phyloP scores from a whole-genome alignment of 2,888 invertebrate genomes.

The Limenitis camilla region DNA sequence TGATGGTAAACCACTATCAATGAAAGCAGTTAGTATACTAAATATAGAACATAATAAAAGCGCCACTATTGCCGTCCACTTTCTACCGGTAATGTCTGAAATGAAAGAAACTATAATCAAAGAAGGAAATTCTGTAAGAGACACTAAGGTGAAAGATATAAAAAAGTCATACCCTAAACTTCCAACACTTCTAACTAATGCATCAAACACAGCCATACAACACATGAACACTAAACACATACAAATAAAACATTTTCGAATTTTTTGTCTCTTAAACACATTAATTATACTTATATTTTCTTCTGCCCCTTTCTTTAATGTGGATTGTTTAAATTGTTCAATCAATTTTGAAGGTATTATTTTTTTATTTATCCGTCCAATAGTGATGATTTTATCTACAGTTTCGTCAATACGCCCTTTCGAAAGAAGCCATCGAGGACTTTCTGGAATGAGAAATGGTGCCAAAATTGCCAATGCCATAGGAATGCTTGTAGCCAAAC shows the following conservation, averaged over 20 bases:
- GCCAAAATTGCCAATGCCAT: slow-evolving; percentile 41
- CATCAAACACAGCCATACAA: slow-evolving; percentile 44
- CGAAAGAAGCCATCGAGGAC: slow-evolving; percentile 52
- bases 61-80: slow-evolving; percentile 35
- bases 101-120: slow-evolving; percentile 43
- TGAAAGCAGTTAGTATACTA: slow-evolving; percentile 40
- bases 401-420: slow-evolving; percentile 48
- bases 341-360: slow-evolving; percentile 37
- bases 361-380: slow-evolving; percentile 45
- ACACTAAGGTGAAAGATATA: slow-evolving; percentile 50
- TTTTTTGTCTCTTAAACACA: slow-evolving; percentile 37
- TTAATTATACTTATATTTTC: slow-evolving; percentile 5
- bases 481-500: slow-evolving; percentile 48
- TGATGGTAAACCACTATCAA: slow-evolving; percentile 40
- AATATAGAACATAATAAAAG: slow-evolving; percentile 36
- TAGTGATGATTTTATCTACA: slow-evolving; percentile 37
- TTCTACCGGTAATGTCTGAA: slow-evolving; percentile 48
- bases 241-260: slow-evolving; percentile 42
- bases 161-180: slow-evolving; percentile 50
- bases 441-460: slow-evolving; percentile 50
- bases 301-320: slow-evolving; percentile 20
- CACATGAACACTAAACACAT: slow-evolving; percentile 45
- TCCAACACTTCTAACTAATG: slow-evolving; percentile 46
- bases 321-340: slow-evolving; percentile 38
- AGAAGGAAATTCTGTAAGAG: slow-evolving; percentile 54